Conservation (phyloP, 2,797 vertebrate species). For the Platyrinchus mystaceus region DNA sequence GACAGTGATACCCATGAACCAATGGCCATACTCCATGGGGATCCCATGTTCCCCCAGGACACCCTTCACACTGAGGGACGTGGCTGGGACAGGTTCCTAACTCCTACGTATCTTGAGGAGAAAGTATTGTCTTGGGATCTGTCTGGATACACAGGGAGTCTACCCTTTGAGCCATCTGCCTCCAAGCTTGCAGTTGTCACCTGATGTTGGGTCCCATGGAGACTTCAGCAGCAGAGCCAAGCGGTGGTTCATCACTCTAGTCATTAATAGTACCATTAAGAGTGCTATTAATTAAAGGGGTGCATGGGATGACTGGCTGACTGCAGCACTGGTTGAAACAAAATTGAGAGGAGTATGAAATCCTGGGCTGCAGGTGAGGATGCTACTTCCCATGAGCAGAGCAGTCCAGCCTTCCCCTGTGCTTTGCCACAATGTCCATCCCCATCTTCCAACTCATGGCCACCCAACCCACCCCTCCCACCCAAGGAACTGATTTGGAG, state of each 20-base stretch:
- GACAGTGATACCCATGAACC: accelerated
- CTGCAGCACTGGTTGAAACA: not conserved
- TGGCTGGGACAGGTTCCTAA: not conserved
- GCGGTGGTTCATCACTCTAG: not conserved
- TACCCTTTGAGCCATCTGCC: not conserved
- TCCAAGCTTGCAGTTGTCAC: not conserved
- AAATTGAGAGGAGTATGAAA: not conserved
- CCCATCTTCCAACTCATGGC: accelerated
- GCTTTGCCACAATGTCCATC: not conserved
- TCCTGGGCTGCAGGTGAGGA: not conserved
- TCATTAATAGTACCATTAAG: not conserved
- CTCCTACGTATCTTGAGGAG: not conserved
- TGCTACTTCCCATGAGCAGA: not conserved
- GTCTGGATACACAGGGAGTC: not conserved
- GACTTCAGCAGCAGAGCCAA: not conserved
- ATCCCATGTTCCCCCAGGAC: not conserved
- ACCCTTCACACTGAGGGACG: not conserved
- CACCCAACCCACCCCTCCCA: not conserved
- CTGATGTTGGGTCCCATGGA: not conserved
- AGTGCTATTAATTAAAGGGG: not conserved
- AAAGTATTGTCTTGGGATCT: not conserved
- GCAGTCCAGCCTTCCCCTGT: not conserved
- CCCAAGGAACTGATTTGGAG: not conserved
- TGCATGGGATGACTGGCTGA: not conserved
- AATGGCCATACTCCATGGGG: accelerated